Evolutionary conservation across 2,113 vertebrate species (phyloP), one percentile per base, ranked within the genome.

Genomic region (Chaenogobius annularis): DNA sequence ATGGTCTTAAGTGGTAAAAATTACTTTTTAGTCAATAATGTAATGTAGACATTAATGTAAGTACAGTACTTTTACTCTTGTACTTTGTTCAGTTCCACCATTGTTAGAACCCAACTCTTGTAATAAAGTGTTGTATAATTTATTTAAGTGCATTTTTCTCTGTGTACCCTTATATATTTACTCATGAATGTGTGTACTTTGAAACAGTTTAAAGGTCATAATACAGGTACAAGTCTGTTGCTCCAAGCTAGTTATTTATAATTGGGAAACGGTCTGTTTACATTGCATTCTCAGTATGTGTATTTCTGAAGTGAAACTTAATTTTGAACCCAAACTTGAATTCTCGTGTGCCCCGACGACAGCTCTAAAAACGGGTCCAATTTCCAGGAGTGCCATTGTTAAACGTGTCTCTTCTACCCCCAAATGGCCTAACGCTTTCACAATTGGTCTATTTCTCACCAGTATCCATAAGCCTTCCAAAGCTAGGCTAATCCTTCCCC

Each of bases 341-440:
- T 19, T 63, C 61, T 43, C 61, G 9, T 40, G 61, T 9, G 31
- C 35, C 8, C 17, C 61, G 5, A n/a, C 3, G 61, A 63, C 61
- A 40, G 35, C 61, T 10, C 61, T 19, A 43, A 63, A 54, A 63
- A 17, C 10, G 31, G 61, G 3, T n/a, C 61, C 61, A 63, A 40
- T 63, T 63, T 63, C 35, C 37, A 12, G 19, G 17, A 63, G 61
- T 40, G 61, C 35, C 19, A 63, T 43, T 63, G 61, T 63, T 5
- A 63, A 54, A 63, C 46, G 48, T 26, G 20, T 3, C 19, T 23
- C 40, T 47, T 61, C 66, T 73, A 61, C 68, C 4, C 71, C 63
- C 56, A 79, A 75, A 66, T 55, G 73, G 63, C 37, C 48, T 76
- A 54, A 76, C 80, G 69, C 84, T 74, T 83, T 73, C 75, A 62